Evolutionary conservation across 2,888 invertebrate genomes (phyloP), one percentile per base, ranked within the genome.

Genomic region (Ormyrus rosae): DNA sequence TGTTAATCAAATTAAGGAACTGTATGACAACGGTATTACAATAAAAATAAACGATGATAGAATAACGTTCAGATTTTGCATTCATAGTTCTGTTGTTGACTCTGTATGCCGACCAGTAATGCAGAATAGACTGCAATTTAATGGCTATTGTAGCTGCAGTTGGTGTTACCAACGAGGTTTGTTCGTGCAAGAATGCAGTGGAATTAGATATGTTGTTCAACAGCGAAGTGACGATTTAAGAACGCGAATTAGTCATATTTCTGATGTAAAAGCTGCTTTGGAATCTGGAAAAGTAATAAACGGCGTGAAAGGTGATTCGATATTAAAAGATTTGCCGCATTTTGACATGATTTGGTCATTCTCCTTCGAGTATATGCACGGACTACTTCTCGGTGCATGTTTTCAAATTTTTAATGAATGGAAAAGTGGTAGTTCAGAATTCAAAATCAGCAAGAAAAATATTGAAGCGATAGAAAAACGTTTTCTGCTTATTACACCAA

Each of bases 41-140:
- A 46, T 46, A n/a, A 34, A 13, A 60, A 19, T 34, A 60, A 19
- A 60, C 1, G 60, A 34, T 9, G 7, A n/a, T 0, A 60, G 34
- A 8, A n/a, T n/a, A 34, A 1, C 13, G 0, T 65, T 50, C 6
- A 48, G 13, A 50, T 13, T 50, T 7, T 65, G 13, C 11, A 9
- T 8, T n/a, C n/a, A n/a, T 3, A 50, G 50, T 55, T 50, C 10
- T 34, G 34, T 5, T 0, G 55, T 68, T 8, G 68, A 70, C 48
- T 58, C 56, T 13, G 11, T 58, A 56, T 19, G 53, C 6, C 6
- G 56, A 7, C 55, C 48, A n/a, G 46, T 45, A 5, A 5, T 19
- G 11, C 53, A 68, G 55, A 55, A 53, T 45, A 5, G 53, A 45
- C 5, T 68, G 9, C 53, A 56, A n/a, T 70, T 70, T n/a, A 56